A percentile compares a stretch with the other conserved stretches of the same genome.
Conservation (phyloP, 2,113 vertebrate genomes). For the Stercorarius parasiticus region DNA sequence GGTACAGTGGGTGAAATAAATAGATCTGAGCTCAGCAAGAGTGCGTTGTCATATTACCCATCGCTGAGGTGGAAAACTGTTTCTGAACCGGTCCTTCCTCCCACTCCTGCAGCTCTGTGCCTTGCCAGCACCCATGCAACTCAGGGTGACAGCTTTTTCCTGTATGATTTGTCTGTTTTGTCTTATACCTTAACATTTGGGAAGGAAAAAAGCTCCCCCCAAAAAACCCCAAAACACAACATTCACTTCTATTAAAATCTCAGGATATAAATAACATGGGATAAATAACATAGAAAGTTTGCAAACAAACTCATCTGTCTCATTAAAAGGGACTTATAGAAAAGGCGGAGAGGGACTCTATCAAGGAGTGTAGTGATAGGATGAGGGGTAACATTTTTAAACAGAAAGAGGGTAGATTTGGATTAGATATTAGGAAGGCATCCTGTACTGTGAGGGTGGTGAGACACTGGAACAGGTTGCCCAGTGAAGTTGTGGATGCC, state of each 20-base stretch:
- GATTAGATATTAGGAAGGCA: not conserved
- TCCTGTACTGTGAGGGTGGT: not conserved
- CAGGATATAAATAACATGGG: not conserved
- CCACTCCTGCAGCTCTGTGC: not conserved
- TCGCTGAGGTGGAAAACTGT: not conserved
- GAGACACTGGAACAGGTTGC: not conserved
- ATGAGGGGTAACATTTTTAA: not conserved
- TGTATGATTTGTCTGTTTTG: not conserved
- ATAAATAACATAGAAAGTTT: not conserved
- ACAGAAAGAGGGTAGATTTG: not conserved
- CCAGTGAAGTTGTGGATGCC: not conserved
- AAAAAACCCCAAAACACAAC: not conserved
- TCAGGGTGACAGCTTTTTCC: not conserved
- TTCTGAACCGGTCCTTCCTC: not conserved
- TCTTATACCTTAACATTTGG: not conserved
- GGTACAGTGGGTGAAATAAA: not conserved
- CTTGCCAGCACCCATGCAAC: not conserved
- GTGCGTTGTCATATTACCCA: not conserved
- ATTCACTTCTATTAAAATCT: not conserved
- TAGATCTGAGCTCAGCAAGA: not conserved
- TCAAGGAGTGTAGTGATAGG: not conserved
- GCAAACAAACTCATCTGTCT: not conserved
- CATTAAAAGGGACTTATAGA: not conserved
- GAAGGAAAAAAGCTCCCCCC: not conserved
- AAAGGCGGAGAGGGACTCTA: not conserved